Conservation (phyloP, 1,140 invertebrate species). For the Wiebesia pumilae region DNA sequence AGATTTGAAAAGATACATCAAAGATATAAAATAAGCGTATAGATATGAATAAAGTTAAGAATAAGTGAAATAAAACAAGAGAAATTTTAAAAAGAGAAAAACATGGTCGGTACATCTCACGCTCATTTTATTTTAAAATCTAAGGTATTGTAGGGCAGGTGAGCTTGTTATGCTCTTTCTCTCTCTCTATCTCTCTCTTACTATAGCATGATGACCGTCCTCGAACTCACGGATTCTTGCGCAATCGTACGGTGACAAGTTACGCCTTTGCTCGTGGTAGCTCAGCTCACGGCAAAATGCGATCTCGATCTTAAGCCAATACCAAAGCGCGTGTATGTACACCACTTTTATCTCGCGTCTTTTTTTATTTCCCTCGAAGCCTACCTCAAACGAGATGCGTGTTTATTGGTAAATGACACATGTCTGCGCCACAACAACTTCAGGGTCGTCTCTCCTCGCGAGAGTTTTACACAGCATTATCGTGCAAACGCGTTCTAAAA, state of each 20-base stretch:
- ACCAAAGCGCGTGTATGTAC: background rate
- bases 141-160: conserved; percentile 17
- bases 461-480: conserved; percentile 6
- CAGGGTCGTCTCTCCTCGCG: conserved; percentile 9
- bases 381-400: conserved; percentile 31
- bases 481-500: background rate
- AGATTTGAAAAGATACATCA: too few species aligned
- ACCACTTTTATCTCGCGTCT: background rate
- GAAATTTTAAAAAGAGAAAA: background rate
- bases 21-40: too few species aligned
- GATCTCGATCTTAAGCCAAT: conserved; percentile 39
- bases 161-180: conserved; percentile 4
- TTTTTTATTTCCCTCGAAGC: conserved; percentile 6
- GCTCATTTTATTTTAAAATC: conserved; percentile 10
- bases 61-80: too few species aligned
- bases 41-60: too few species aligned
- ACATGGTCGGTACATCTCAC: background rate
- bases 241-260: conserved; percentile 60
- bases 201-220: conserved; percentile 59
- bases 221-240: conserved; percentile 62
- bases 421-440: background rate
- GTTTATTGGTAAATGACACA: conserved; percentile 41
- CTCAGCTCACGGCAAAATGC: conserved; percentile 4
- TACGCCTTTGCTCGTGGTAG: conserved; percentile 59
- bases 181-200: background rate